A percentile compares a stretch with the other conserved stretches of the same genome.
phyloP scores from a whole-genome alignment of 2,888 invertebrate species.

The Papilio protenor region DNA sequence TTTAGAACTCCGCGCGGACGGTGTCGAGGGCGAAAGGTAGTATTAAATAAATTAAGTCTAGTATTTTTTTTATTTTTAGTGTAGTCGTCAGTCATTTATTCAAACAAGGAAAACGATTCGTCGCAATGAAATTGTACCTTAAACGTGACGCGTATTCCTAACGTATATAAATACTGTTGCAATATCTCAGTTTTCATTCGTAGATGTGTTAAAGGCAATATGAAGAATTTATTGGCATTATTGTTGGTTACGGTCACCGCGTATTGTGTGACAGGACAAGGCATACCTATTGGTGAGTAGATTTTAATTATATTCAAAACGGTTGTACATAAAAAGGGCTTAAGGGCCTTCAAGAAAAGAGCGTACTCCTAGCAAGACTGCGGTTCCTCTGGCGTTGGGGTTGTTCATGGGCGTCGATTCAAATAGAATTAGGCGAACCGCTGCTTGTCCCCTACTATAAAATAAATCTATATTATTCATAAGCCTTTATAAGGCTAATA shows the following conservation, averaged over 20 bases:
- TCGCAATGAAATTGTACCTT: slow-evolving; percentile 13
- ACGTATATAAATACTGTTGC: slow-evolving; percentile 2
- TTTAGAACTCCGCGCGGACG: too few relatives aligned
- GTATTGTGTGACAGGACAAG: slow-evolving; percentile 13
- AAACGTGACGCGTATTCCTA: background rate
- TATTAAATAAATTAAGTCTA: too few relatives aligned
- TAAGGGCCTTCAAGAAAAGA: too few relatives aligned
- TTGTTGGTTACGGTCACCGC: slow-evolving; percentile 6
- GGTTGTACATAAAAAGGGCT: background rate
- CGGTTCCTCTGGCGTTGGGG: too few relatives aligned
- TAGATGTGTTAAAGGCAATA: background rate
- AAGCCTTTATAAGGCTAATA: too few relatives aligned
- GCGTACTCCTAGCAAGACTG: too few relatives aligned
- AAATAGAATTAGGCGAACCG: too few relatives aligned
- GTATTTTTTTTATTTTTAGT: too few relatives aligned
- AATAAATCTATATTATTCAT: too few relatives aligned
- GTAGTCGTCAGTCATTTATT: background rate
- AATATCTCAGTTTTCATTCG: slow-evolving; percentile 4
- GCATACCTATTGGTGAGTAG: slow-evolving; percentile 34
- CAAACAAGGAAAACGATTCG: background rate
- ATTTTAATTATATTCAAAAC: background rate
- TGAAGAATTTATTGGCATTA: slow-evolving; percentile 24
- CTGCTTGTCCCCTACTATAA: too few relatives aligned
- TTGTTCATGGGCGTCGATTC: too few relatives aligned
- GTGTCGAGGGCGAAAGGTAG: too few relatives aligned